Evolutionary conservation across 2,113 vertebrate genomes (phyloP).

Genomic region (Dunckerocampus dactyliophorus): DNA sequence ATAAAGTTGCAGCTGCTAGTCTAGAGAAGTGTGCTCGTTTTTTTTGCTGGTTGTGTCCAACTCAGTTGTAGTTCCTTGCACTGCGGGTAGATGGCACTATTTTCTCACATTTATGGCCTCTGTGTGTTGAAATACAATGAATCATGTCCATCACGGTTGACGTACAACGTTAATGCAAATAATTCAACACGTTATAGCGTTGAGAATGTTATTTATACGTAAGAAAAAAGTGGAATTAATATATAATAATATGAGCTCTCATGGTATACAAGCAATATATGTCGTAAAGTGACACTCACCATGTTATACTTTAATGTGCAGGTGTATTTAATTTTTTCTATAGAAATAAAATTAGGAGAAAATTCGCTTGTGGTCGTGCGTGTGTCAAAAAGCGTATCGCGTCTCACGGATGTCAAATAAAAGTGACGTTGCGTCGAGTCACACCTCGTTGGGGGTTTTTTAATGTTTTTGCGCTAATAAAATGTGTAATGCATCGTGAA

Average conservation of each 20-base stretch:
- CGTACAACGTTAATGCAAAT: too few species aligned
- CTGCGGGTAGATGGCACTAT: slow-evolving; percentile 99
- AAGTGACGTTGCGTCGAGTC: slow-evolving; percentile 83
- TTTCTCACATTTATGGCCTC: slow-evolving; percentile 97
- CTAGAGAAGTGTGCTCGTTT: too few species aligned
- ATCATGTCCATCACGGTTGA: not conserved
- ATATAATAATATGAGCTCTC: too few species aligned
- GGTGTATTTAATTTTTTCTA: not conserved
- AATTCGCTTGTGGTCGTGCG: slow-evolving; percentile 9
- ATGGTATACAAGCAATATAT: too few species aligned
- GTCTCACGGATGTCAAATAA: slow-evolving; percentile 83
- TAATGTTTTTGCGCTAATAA: slow-evolving; percentile 75
- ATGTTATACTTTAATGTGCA: too few species aligned
- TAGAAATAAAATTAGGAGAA: not conserved
- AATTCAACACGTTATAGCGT: too few species aligned
- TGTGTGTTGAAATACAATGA: slow-evolving; percentile 68
- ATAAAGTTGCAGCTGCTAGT: not conserved
- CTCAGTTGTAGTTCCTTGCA: slow-evolving; percentile 85
- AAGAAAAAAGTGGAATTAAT: too few species aligned
- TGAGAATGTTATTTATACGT: too few species aligned
- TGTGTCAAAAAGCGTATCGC: slow-evolving; percentile 57
- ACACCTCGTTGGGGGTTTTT: slow-evolving; percentile 82
- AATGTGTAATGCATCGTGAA: slow-evolving; percentile 22
- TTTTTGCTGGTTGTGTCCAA: too few species aligned
- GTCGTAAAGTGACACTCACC: too few species aligned